Conservation (phyloP, 2,797 vertebrate genomes). For the Spea hammondii region DNA sequence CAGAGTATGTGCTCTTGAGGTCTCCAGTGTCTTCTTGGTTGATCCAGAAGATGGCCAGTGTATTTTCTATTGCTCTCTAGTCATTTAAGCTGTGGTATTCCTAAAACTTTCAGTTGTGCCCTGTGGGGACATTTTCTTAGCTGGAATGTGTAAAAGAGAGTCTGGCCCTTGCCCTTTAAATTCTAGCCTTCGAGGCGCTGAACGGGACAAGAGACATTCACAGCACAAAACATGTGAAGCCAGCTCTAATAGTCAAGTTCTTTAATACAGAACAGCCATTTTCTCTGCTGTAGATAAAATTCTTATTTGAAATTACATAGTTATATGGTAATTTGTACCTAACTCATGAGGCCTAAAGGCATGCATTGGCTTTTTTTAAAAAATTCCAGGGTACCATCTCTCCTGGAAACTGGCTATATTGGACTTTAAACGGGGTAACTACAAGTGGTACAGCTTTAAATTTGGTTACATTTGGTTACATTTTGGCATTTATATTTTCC, state of each 20-base stretch:
- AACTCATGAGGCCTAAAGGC: no score
- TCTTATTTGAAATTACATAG: not conserved
- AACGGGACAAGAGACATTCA: not conserved
- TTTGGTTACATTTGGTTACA: no score
- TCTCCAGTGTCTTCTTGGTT: not conserved
- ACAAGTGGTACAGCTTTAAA: no score
- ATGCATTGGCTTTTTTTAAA: no score
- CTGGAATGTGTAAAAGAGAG: constrained; percentile 32
- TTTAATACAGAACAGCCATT: no score
- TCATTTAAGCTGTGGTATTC: not conserved
- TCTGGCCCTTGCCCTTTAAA: constrained; percentile 45
- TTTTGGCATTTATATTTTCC: no score
- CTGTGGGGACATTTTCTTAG: constrained; percentile 35
- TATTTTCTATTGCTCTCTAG: constrained; percentile 28
- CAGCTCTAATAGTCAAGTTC: not conserved
- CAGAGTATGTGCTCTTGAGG: not conserved
- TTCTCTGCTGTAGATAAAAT: not conserved
- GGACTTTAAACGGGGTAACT: no score
- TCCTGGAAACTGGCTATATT: no score
- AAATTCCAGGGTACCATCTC: no score
- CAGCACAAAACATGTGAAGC: constrained; percentile 11
- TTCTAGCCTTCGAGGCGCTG: constrained; percentile 36
- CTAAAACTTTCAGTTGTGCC: constrained; percentile 48
- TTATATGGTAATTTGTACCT: no score
- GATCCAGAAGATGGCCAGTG: not conserved